phyloP scores from a whole-genome alignment of 2,888 invertebrate species.

The Cetonia aurata region DNA sequence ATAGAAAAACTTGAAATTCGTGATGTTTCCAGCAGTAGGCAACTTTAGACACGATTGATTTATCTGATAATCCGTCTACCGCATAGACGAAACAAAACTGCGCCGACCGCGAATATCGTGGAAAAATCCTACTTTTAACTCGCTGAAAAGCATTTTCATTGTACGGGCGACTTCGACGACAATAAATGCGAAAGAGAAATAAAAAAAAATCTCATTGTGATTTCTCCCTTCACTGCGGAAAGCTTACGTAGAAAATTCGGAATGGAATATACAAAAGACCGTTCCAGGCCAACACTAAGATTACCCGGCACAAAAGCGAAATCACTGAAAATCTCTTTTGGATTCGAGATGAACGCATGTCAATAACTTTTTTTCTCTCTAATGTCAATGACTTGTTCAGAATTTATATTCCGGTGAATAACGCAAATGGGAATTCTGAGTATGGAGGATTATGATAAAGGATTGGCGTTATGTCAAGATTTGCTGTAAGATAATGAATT shows the following conservation, averaged over 20 bases:
- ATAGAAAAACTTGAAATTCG: background rate
- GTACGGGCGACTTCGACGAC: background rate
- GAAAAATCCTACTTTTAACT: background rate
- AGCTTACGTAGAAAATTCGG: background rate
- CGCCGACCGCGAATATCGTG: background rate
- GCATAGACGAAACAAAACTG: background rate
- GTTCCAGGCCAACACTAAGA: too few species aligned
- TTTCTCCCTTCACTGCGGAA: background rate
- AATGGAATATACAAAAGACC: background rate
- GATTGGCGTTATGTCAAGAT: too few species aligned
- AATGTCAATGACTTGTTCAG: too few species aligned
- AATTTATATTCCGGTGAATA: too few species aligned
- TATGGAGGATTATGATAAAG: too few species aligned
- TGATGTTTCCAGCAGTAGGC: background rate
- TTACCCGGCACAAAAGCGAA: too few species aligned
- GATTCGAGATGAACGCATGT: too few species aligned
- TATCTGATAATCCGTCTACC: background rate
- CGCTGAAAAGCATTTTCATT: slow-evolving; percentile 1
- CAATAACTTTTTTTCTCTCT: too few species aligned
- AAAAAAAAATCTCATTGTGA: slow-evolving; percentile 2
- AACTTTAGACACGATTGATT: background rate
- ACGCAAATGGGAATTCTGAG: too few species aligned
- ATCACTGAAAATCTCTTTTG: too few species aligned
- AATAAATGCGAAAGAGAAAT: background rate
- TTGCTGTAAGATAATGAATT: too few species aligned